phyloP scores from a whole-genome alignment of 2,113 vertebrate species.

The Rhabdomys dilectus region DNA sequence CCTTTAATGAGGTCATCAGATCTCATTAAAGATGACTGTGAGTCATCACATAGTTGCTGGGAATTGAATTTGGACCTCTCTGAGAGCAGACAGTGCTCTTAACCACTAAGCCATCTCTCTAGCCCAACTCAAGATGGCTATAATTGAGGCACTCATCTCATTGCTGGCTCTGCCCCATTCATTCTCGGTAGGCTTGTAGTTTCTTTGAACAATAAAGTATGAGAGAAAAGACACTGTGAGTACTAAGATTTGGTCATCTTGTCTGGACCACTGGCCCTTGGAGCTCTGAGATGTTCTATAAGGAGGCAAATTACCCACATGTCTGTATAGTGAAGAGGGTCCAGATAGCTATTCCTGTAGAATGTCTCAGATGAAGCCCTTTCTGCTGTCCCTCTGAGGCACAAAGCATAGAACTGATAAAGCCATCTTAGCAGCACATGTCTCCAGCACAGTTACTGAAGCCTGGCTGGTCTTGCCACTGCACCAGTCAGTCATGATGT shows the following conservation, averaged over 20 bases:
- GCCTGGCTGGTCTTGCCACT: not conserved
- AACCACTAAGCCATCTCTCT: not conserved
- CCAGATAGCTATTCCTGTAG: not conserved
- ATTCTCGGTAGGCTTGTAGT: not conserved
- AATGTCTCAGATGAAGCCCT: not conserved
- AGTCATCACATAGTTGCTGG: not conserved
- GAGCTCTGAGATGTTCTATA: not conserved
- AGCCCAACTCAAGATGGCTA: not conserved
- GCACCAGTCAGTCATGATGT: not conserved
- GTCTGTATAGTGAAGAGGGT: not conserved
- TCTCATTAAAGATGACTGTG: not conserved
- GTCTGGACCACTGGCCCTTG: not conserved
- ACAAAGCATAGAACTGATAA: not conserved
- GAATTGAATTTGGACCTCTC: not conserved
- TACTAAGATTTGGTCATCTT: constrained; percentile 16
- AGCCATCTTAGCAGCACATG: not conserved
- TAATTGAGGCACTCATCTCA: not conserved
- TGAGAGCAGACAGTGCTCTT: not conserved
- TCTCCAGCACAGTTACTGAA: not conserved
- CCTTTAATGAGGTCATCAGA: not conserved
- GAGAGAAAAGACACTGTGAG: not conserved
- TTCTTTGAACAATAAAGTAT: not conserved
- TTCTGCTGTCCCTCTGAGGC: not conserved
- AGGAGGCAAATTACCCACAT: not conserved
- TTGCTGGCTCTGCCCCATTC: not conserved